Conservation (phyloP, 1,140 invertebrate species). For the Drosophila ercepeae region DNA sequence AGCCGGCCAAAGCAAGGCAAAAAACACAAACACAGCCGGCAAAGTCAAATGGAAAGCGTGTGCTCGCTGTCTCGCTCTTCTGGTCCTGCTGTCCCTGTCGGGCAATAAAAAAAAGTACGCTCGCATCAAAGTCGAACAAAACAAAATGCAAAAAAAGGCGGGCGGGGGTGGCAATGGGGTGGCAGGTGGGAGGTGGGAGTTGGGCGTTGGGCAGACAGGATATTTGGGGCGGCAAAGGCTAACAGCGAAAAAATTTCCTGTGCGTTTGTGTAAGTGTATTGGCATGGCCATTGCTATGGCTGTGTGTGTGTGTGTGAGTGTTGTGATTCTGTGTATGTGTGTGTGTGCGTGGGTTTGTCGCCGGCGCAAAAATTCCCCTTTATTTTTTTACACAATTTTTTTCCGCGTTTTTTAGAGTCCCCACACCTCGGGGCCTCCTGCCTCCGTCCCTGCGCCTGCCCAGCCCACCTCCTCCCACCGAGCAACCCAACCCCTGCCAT, state of each 20-base stretch:
- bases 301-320: conserved; percentile 3
- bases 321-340: conserved; percentile 13
- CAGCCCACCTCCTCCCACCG: conserved; percentile 26
- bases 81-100: conserved; percentile 2
- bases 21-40: conserved; percentile 36
- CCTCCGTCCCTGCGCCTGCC: conserved; percentile 25
- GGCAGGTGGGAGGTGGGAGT: too few species aligned
- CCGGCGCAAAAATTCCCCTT: conserved; percentile 78
- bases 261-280: conserved; percentile 50
- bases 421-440: conserved; percentile 29
- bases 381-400: conserved; percentile 76
- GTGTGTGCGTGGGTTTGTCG: conserved; percentile 60
- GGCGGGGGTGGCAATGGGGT: neutral
- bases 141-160: conserved; percentile 67
- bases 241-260: conserved; percentile 69
- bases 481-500: neutral
- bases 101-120: conserved; percentile 32
- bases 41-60: conserved; percentile 50
- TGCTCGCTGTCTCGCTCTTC: conserved; percentile 1
- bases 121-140: conserved; percentile 74
- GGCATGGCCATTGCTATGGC: conserved; percentile 25
- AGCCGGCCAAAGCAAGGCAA: conserved; percentile 19
- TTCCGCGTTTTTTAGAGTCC: conserved; percentile 79
- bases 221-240: conserved; percentile 74
- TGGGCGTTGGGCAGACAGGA: conserved; percentile 32